Base-by-base conservation (phyloP, 2,113 vertebrate genomes). In the Trichomycterus rosablanca region DNA sequence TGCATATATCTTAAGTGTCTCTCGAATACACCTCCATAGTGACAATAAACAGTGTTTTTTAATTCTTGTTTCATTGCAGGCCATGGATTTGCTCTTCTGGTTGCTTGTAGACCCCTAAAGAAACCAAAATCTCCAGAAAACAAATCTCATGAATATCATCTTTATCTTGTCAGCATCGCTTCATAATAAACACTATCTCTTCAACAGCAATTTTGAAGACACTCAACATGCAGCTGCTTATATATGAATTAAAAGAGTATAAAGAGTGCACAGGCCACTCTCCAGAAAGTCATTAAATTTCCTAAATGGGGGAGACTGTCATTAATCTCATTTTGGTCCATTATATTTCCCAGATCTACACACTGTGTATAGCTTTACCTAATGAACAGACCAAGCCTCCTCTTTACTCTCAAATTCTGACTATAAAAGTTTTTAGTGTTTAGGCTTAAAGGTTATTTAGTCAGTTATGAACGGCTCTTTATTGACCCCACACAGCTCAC, bases 381-480 rank as follows among this genome's bases (percentile, higher is more conserved):
- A 23, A 70, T 74, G 67, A 74, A 49, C 59, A 54, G 43, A 55
- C 37, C 4, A 15, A 42, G 48, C 37, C 10, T 9, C 51, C 16
- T 56, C 42, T 35, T 66, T 35, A 16, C 24, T 5, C 19, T 35
- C 20, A 45, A 15, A 53, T 57, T 59, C 12, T 57, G 51, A 32
- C 44, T 26, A 26, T 71, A 62, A 20, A 34, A 37, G 9, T 35
- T 30, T 57, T 73, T 46, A 39, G 51, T 55, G 48, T 52, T 59
- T 44, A 30, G 16, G 59, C 34, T 56, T 30, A 3, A 30, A 30
- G 26, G n/a, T n/a, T 30, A 35, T 11, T 39, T 35, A 24, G 9
- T 48, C 60, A 48, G 24, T 72, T 65, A 84, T 86, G 85, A 86
- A 86, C 70, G 85, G 85, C 76, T 86, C 86, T 24, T 78, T 89